Conservation (phyloP, 2,113 vertebrate genomes). For the Microcebus jonahi region DNA sequence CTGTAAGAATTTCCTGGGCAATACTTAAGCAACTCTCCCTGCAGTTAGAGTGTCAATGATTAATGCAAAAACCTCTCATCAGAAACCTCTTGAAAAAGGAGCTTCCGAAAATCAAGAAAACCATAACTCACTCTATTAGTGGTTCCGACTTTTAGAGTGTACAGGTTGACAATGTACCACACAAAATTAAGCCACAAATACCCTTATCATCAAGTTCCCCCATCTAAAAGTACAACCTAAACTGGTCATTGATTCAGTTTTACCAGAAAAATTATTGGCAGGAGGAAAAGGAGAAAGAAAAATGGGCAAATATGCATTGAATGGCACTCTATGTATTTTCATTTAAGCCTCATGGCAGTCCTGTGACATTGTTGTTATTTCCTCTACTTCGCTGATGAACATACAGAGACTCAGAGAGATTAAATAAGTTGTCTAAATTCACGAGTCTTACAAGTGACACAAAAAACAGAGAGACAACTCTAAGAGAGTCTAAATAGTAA, state of each 20-base stretch:
- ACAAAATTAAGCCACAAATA: not conserved
- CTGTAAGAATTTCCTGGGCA: not conserved
- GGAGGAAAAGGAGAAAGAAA: not conserved
- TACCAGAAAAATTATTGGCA: not conserved
- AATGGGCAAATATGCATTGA: not conserved
- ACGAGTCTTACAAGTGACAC: not conserved
- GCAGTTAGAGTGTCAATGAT: not conserved
- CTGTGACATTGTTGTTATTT: not conserved
- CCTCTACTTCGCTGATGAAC: not conserved
- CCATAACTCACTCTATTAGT: not conserved
- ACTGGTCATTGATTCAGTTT: not conserved
- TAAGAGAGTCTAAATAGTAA: not conserved
- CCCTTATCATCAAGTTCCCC: not conserved
- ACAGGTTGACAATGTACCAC: rapidly evolving
- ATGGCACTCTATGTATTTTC: not conserved
- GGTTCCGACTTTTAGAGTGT: not conserved
- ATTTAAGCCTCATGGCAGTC: not conserved
- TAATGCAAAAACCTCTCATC: not conserved
- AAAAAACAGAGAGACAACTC: not conserved
- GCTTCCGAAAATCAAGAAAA: not conserved
- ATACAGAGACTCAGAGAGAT: not conserved
- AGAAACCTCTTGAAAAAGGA: not conserved
- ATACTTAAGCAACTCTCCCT: not conserved
- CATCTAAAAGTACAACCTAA: not conserved
- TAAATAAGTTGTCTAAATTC: not conserved